These are phyloP conservation scores for Myripristis murdjan DNA, from an alignment of 2,797 vertebrate species.

Conservation along the genomic window DNA sequence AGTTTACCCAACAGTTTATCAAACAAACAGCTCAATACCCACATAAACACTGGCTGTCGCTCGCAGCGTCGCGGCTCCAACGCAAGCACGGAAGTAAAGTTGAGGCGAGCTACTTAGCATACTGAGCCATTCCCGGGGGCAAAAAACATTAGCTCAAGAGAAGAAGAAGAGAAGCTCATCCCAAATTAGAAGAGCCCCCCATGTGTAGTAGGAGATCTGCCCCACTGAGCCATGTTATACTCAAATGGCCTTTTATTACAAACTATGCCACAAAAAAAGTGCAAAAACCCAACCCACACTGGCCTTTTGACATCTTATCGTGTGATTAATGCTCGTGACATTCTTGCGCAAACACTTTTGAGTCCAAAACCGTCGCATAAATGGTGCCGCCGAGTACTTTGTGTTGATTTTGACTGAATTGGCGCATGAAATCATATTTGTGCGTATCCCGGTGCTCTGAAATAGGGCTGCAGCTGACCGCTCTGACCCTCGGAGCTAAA, in stretches of 20 bases:
- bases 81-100: constrained; percentile 31
- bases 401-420: neutral
- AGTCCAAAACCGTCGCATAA: neutral
- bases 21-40: constrained; percentile 71
- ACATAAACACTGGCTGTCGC: constrained; percentile 51
- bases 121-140: constrained; percentile 48
- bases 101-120: constrained; percentile 41
- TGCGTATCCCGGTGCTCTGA: constrained; percentile 31
- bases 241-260: constrained; percentile 54
- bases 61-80: constrained; percentile 36
- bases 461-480: constrained; percentile 41
- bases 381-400: neutral
- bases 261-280: constrained; percentile 39
- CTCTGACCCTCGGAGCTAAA: constrained; percentile 67
- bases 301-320: constrained; percentile 7
- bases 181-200: constrained; percentile 65
- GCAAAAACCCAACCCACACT: constrained; percentile 23
- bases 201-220: constrained; percentile 55
- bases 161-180: too few relatives aligned
- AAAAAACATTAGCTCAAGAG: constrained; percentile 45
- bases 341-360: constrained; percentile 6
- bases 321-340: constrained; percentile 19
- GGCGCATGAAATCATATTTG: constrained; percentile 2
- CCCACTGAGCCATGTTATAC: constrained; percentile 62
- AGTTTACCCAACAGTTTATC: constrained; percentile 65